phyloP scores from a whole-genome alignment of 92 coral and sea anemone species.

The Epizoanthus ramosus region DNA sequence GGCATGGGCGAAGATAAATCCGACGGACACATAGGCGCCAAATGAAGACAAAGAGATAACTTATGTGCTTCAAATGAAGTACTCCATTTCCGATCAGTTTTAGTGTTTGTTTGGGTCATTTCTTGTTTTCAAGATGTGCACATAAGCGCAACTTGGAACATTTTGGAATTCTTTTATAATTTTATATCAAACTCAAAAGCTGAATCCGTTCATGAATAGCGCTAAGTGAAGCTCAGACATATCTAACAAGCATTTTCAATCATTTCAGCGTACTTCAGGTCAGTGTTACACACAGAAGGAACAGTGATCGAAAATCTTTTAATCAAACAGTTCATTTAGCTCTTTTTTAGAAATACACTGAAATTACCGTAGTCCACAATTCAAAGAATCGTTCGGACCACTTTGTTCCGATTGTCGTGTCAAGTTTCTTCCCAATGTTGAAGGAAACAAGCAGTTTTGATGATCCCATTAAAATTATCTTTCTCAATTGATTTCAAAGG shows the following conservation, averaged over 20 bases:
- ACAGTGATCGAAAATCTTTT: neutral
- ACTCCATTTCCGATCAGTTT: conserved; percentile 36
- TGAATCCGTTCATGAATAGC: neutral
- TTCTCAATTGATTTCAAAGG: neutral
- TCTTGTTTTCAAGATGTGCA: conserved; percentile 21
- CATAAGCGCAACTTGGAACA: conserved; percentile 26
- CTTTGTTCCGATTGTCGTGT: conserved; percentile 30
- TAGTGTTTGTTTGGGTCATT: conserved; percentile 36
- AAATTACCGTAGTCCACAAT: neutral
- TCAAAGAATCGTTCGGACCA: neutral
- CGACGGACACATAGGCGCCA: conserved; percentile 32
- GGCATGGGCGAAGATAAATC: conserved; percentile 25
- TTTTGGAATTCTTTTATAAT: conserved; percentile 27
- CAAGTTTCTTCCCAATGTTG: conserved; percentile 31
- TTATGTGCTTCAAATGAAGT: conserved; percentile 39
- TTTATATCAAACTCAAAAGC: neutral
- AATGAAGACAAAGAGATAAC: conserved; percentile 26
- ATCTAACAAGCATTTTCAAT: too few species aligned
- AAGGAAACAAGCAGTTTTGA: neutral
- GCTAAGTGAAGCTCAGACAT: too few species aligned
- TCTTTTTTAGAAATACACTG: neutral
- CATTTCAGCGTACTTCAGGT: too few species aligned
- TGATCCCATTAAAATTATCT: neutral
- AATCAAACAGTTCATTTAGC: neutral
- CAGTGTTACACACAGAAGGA: too few species aligned